Evolutionary conservation across 2,113 vertebrate genomes (phyloP).

Genomic region (Pungitius pungitius): DNA sequence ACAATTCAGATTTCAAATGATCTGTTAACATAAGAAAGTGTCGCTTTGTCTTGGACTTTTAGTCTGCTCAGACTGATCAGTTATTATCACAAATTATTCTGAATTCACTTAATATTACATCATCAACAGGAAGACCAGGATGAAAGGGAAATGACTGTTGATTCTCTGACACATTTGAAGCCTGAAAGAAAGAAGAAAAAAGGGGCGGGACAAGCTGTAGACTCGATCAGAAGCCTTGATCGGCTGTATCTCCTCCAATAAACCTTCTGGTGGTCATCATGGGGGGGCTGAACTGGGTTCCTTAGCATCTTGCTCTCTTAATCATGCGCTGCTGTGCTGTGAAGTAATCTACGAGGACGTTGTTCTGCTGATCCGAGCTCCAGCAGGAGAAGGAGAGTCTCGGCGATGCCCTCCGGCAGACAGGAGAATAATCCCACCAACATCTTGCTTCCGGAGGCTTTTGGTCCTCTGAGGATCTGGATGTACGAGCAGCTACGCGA

Average conservation of each 20-base stretch:
- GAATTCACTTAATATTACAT: not conserved
- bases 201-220: too few relatives aligned
- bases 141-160: not conserved
- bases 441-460: not conserved
- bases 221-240: not conserved
- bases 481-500: too few relatives aligned
- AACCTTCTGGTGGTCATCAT: not conserved
- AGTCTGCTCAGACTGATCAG: too few relatives aligned
- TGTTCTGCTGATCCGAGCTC: not conserved
- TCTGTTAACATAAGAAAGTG: not conserved
- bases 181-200: not conserved
- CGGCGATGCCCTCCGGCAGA: not conserved
- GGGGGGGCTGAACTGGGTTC: not conserved
- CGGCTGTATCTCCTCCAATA: not conserved
- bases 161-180: not conserved
- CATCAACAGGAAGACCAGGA: not conserved
- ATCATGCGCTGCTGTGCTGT: not conserved
- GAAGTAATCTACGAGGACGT: not conserved
- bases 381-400: not conserved
- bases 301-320: not conserved
- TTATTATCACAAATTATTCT: not conserved
- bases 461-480: not conserved
- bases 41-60: too few relatives aligned
- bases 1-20: not conserved
- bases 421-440: not conserved